Evolutionary conservation across 2,888 invertebrate genomes (phyloP).

Genomic region (Endomychus coccineus): DNA sequence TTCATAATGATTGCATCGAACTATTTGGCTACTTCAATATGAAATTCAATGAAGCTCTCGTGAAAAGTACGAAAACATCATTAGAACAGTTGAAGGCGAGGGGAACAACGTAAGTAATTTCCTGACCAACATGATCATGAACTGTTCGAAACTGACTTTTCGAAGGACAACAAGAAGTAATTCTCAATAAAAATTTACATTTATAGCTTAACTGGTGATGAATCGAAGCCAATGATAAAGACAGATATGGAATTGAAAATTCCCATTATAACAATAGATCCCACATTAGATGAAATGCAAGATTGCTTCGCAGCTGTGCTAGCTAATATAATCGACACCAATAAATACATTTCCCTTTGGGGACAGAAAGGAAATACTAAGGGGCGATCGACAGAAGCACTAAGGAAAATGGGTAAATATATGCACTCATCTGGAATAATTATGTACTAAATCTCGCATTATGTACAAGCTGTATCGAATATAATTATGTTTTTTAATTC

Average conservation of each 20-base stretch:
- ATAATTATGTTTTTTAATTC: too few species aligned
- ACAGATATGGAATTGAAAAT: slow-evolving; percentile 58
- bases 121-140: neutral
- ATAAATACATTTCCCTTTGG: slow-evolving; percentile 71
- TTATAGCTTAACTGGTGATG: slow-evolving; percentile 4
- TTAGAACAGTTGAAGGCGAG: slow-evolving; percentile 63
- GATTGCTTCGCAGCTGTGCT: slow-evolving; percentile 57
- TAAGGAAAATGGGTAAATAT: neutral
- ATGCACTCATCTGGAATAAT: too few species aligned
- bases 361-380: slow-evolving; percentile 62
- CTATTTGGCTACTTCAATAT: slow-evolving; percentile 73
- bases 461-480: too few species aligned
- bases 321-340: slow-evolving; percentile 62
- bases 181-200: too few species aligned
- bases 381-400: slow-evolving; percentile 22
- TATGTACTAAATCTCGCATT: too few species aligned
- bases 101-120: slow-evolving; percentile 35
- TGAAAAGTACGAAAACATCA: slow-evolving; percentile 65
- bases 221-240: slow-evolving; percentile 49
- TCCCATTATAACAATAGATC: slow-evolving; percentile 54
- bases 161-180: too few species aligned
- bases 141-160: neutral
- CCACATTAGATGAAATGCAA: slow-evolving; percentile 65
- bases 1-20: slow-evolving; percentile 71
- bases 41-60: slow-evolving; percentile 64